phyloP scores from a whole-genome alignment of 2,888 invertebrate species.

The Sarcophaga variegata region DNA sequence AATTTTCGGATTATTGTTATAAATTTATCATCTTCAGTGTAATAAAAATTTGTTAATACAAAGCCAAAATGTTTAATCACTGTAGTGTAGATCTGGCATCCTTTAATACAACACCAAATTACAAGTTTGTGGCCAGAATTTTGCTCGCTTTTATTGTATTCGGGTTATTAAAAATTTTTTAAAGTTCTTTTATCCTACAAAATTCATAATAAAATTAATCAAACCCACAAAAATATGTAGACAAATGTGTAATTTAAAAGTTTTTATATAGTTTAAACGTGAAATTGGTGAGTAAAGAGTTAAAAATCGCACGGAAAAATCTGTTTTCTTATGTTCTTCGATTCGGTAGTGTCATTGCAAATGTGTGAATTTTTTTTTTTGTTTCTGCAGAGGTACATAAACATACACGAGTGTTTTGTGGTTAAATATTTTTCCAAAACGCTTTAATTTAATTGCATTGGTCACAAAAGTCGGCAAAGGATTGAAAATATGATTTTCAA shows the following conservation, averaged over 20 bases:
- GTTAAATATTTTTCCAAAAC: conserved; percentile 45
- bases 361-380: conserved; percentile 59
- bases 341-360: conserved; percentile 49
- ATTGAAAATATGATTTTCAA: background rate
- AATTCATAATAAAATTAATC: conserved; percentile 40
- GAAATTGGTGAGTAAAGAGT: conserved; percentile 62
- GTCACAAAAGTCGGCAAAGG: background rate
- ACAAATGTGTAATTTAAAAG: conserved; percentile 28
- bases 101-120: conserved; percentile 54
- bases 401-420: conserved; percentile 54
- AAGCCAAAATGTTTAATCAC: background rate
- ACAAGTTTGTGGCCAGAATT: conserved; percentile 55
- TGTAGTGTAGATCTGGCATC: conserved; percentile 33
- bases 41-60: background rate
- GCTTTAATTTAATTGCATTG: background rate
- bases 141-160: conserved; percentile 56
- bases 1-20: too few species aligned
- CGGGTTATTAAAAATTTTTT: conserved; percentile 52
- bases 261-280: conserved; percentile 50
- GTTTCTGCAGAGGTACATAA: conserved; percentile 49
- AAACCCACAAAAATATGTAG: conserved; percentile 51
- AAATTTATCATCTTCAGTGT: too few species aligned
- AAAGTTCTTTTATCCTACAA: conserved; percentile 35
- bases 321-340: conserved; percentile 41
- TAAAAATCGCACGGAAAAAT: conserved; percentile 34